phyloP scores from a whole-genome alignment of 2,888 invertebrate genomes.

The Alcis repandata region DNA sequence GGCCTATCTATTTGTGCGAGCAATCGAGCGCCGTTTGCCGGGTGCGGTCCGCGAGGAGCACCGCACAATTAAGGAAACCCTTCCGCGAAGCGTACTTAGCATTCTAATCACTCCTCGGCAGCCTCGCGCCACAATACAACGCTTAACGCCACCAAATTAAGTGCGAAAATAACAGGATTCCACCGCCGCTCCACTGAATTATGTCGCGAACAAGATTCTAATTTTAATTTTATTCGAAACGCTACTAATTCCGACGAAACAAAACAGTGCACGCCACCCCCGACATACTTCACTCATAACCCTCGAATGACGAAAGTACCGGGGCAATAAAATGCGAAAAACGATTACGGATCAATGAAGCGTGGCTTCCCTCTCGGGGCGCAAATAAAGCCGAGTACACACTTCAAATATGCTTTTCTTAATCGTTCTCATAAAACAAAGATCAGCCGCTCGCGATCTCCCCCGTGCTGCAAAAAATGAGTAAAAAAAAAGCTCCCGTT shows the following conservation, averaged over 20 bases:
- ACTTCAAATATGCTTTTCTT: conserved; percentile 87
- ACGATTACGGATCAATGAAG: conserved; percentile 86
- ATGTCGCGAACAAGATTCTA: conserved; percentile 67
- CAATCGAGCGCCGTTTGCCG: conserved; percentile 55
- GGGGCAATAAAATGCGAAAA: conserved; percentile 82
- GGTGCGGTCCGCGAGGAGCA: conserved; percentile 68
- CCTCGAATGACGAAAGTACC: conserved; percentile 68
- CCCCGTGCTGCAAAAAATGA: conserved; percentile 72
- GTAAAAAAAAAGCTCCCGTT: conserved; percentile 73
- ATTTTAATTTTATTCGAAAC: conserved; percentile 61
- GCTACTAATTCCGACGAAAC: conserved; percentile 67
- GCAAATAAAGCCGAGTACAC: conserved; percentile 85
- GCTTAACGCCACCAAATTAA: conserved; percentile 79
- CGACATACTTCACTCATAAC: conserved; percentile 67
- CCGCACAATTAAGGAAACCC: conserved; percentile 80
- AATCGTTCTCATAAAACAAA: conserved; percentile 87
- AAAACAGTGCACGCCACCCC: conserved; percentile 59
- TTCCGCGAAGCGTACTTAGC: conserved; percentile 75
- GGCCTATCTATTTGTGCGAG: not conserved
- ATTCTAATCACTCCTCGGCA: conserved; percentile 79
- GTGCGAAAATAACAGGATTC: conserved; percentile 76
- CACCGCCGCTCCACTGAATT: conserved; percentile 63
- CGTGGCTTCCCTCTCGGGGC: conserved; percentile 81
- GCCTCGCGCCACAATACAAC: conserved; percentile 75
- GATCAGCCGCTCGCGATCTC: conserved; percentile 80